Conservation (phyloP, 2,113 vertebrate species). For the Scophthalmus maximus region DNA sequence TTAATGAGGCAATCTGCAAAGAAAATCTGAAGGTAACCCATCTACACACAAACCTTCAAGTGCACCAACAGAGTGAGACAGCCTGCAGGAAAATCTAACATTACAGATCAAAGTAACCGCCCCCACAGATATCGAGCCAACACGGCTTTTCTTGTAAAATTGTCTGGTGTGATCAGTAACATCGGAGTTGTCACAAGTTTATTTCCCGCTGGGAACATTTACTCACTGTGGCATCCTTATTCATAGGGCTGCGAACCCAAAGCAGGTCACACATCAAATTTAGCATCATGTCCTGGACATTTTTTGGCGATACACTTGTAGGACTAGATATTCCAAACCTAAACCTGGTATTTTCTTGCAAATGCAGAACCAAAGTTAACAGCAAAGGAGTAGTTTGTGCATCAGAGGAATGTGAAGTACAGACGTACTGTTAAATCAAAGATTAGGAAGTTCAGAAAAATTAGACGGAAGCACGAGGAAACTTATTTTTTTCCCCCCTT, state of each 20-base stretch:
- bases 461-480: slow-evolving; percentile 53
- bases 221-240: not conserved
- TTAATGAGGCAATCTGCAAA: too few species aligned
- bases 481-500: slow-evolving; percentile 11
- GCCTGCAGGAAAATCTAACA: not conserved
- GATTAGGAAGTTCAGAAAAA: slow-evolving; percentile 55
- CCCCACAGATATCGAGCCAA: not conserved
- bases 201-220: not conserved
- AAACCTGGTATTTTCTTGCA: slow-evolving; percentile 9
- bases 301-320: not conserved
- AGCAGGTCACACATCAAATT: too few species aligned
- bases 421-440: slow-evolving; percentile 60
- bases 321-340: slow-evolving; percentile 15
- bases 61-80: not conserved
- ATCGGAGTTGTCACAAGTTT: not conserved
- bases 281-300: not conserved
- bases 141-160: not conserved
- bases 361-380: slow-evolving; percentile 31
- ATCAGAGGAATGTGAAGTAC: slow-evolving; percentile 29
- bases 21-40: not conserved
- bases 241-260: too few species aligned
- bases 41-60: not conserved
- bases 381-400: slow-evolving; percentile 34
- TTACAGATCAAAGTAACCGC: not conserved
- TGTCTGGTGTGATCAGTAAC: not conserved